Evolutionary conservation across 2,797 vertebrate genomes (phyloP), one percentile per base, ranked within the genome.

Genomic region (Artibeus lituratus): DNA sequence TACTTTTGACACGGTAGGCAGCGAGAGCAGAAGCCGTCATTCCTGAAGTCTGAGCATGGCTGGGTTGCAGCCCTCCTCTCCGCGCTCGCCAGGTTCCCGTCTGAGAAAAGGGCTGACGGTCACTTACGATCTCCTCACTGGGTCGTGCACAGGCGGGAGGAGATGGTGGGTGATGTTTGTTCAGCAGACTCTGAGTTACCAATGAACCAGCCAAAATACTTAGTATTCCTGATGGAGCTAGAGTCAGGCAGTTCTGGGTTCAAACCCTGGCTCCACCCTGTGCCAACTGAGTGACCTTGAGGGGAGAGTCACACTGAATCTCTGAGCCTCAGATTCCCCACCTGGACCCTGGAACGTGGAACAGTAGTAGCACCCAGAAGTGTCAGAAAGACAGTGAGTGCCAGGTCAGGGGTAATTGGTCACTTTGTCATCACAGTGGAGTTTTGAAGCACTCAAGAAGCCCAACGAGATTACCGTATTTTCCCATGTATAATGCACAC

Each of bases 331-430:
- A 59, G 16, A 29, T 81, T 94, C 42, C 67, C 35, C 5, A 22
- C 22, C 83, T 59, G 24, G 57, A 59, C 26, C 57, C 10, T 59
- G 77, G 22, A 24, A 84, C n/a, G 35, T n/a, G 87, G 67, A 51
- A 10, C 59, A 29, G 0, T 21, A n/a, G 44, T 4, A 11, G 65
- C 32, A 26, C 44, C 77, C 2, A 3, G 35, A 24, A 82, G 44
- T 21, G 15, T 39, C 16, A 15, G 65, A 42, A 39, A 69, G 53
- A 49, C 10, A 29, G 76, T 1, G 0, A 16, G 44, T 15, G 2
- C 4, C 15, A 70, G n/a, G 11, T 14, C 7, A 24, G 81, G 22
- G 42, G 12, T 44, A 2, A 5, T 0, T 0, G 3, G 16, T 57
- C 18, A 6, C 24, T 18, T 85, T 67, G 74, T 87, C 29, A 5